Percentiles rank a stretch among this genome's conserved stretches.
Conservation (phyloP, 2,888 invertebrate genomes). For the Pseudococcus longispinus region DNA sequence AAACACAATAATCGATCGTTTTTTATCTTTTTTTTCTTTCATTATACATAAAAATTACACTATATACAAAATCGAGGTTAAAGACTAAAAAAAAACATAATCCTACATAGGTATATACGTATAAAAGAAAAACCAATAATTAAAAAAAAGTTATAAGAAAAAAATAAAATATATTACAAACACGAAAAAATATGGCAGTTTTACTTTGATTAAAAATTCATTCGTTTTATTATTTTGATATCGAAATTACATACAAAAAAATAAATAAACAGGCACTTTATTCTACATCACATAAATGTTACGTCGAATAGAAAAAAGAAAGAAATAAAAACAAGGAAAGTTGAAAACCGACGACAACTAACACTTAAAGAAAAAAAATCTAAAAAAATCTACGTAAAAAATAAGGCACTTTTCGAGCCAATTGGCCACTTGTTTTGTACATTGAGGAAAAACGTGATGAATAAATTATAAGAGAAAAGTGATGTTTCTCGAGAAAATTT, state of each 20-base stretch:
- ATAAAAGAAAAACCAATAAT: conserved; percentile 29
- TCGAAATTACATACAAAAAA: conserved; percentile 44
- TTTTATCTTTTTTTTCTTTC: neutral
- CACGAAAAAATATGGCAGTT: conserved; percentile 48
- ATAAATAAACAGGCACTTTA: conserved; percentile 28
- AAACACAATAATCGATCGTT: neutral
- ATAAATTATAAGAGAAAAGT: neutral
- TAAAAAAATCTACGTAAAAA: conserved; percentile 7
- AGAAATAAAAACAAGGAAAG: conserved; percentile 29
- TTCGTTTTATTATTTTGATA: conserved; percentile 46
- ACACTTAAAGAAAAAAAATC: neutral
- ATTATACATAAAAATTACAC: conserved; percentile 16
- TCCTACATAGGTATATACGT: neutral
- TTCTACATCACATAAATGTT: conserved; percentile 36
- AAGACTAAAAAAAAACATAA: conserved; percentile 29
- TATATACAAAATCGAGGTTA: conserved; percentile 13
- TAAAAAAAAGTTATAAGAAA: conserved; percentile 12
- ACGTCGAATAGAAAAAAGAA: conserved; percentile 32
- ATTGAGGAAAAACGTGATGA: neutral
- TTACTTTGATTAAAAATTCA: conserved; percentile 46
- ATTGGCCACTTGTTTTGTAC: neutral
- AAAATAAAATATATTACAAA: conserved; percentile 38
- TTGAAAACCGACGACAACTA: conserved; percentile 29
- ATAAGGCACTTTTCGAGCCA: neutral
- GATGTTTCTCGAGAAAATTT: neutral